Base-by-base conservation (phyloP, 2,113 vertebrate species). In the Pagrus major region DNA sequence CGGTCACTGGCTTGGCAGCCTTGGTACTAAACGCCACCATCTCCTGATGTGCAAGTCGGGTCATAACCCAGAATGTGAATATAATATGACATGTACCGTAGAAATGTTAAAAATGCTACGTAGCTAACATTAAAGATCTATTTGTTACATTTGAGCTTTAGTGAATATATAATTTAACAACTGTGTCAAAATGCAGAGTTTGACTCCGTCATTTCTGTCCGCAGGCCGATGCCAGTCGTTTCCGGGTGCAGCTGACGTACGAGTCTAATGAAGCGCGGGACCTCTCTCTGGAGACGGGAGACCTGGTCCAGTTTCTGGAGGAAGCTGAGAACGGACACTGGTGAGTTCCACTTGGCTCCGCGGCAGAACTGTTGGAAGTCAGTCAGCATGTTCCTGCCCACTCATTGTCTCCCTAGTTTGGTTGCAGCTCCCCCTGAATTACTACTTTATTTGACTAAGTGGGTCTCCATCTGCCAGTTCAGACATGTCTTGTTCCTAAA, bases 311-410 rank as follows among this genome's bases (percentile, higher is more conserved):
- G 86, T 96, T 97, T 85, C 86, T 96, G 85, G 95, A 96, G 86
- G 96, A 96, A 89, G 95, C 94, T 15, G 94, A 95, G 42, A 95
- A 94, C 0, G 95, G 95, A 68, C 96, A 96, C 61, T 97, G 96
- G 97, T 97, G 88, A 95, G 96, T 95, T 49, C 20, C 51, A 44
- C 29, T 41, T 49, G 25, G 56, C 46, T 25, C 31, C 21, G 21
- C 9, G 0, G 16, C 49, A 9, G 33, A 10, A 31, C 5, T 49
- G 25, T 44, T 9, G 10, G 20, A 55, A 56, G 20, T 35, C 63
- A 33, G 65, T 78, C 52, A 9, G n/a, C 42, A n/a, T 18, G 9
- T 35, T 67, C 37, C 20, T 37, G 6, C 15, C 21, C 11, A 5
- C 23, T 49, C 41, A 46, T 35, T 51, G 49, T 84, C 37, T 21